Evolutionary conservation across 2,888 invertebrate genomes (phyloP).

Genomic region (Hipparchia semele): DNA sequence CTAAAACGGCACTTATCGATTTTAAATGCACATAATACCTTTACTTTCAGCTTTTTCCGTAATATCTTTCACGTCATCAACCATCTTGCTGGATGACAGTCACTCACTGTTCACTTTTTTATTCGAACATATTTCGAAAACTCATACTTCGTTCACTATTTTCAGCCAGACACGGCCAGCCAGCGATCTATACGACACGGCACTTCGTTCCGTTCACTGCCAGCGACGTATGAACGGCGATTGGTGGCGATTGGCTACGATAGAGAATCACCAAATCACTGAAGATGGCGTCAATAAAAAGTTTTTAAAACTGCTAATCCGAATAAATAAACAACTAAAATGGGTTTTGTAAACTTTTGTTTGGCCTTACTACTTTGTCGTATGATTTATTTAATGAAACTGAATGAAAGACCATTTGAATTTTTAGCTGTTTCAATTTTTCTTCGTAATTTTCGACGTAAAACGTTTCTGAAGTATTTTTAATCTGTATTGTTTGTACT

Average conservation of each 20-base stretch:
- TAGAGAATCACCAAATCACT: slow-evolving; percentile 35
- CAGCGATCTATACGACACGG: slow-evolving; percentile 80
- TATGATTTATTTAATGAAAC: background rate
- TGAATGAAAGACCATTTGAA: background rate
- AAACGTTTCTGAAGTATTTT: background rate
- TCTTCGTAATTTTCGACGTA: background rate
- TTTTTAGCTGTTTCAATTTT: background rate
- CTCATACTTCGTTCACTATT: slow-evolving; percentile 82
- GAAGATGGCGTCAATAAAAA: slow-evolving; percentile 56
- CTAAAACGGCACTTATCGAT: slow-evolving; percentile 73
- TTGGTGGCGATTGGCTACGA: slow-evolving; percentile 44
- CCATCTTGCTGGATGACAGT: slow-evolving; percentile 82
- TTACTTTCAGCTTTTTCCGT: slow-evolving; percentile 81
- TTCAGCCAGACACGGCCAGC: slow-evolving; percentile 75
- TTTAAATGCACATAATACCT: slow-evolving; percentile 78
- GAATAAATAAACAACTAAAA: slow-evolving; percentile 7
- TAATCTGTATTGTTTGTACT: background rate
- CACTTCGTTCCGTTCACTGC: slow-evolving; percentile 81
- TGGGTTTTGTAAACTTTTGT: background rate
- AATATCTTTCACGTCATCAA: slow-evolving; percentile 82
- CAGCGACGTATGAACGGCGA: slow-evolving; percentile 63
- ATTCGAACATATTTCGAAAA: slow-evolving; percentile 82
- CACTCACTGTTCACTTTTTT: slow-evolving; percentile 78
- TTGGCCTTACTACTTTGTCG: background rate
- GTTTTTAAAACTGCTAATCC: slow-evolving; percentile 34